A percentile compares a stretch with the other conserved stretches of the same genome.
Evolutionary conservation across 2,888 invertebrate species (phyloP).

Genomic region (Drosophila buzzatii): DNA sequence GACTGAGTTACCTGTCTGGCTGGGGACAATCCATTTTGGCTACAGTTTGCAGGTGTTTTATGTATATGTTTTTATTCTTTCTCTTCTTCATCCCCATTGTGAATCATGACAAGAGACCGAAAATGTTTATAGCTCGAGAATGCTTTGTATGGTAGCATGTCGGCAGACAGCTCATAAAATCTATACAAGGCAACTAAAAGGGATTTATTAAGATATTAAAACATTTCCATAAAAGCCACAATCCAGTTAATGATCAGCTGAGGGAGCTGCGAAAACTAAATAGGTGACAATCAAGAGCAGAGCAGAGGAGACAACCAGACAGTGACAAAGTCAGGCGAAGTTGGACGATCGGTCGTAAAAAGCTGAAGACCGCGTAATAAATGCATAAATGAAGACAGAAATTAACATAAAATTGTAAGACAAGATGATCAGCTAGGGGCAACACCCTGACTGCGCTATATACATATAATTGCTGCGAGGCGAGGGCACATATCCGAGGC

Average conservation of each 20-base stretch:
- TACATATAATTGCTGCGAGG: slow-evolving; percentile 53
- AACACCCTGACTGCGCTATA: slow-evolving; percentile 41
- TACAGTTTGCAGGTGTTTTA: slow-evolving; percentile 40
- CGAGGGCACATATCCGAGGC: slow-evolving; percentile 8
- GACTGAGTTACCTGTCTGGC: background rate
- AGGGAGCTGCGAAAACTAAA: slow-evolving; percentile 64
- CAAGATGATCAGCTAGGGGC: slow-evolving; percentile 57
- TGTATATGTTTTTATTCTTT: background rate
- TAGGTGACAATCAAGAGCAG: slow-evolving; percentile 69
- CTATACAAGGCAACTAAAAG: slow-evolving; percentile 48
- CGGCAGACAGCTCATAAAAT: slow-evolving; percentile 56
- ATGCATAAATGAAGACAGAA: slow-evolving; percentile 63
- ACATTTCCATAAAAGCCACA: slow-evolving; percentile 48
- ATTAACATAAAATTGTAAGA: slow-evolving; percentile 74
- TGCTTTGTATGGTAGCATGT: slow-evolving; percentile 50
- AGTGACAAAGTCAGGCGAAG: background rate
- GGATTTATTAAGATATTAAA: slow-evolving; percentile 71
- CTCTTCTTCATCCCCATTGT: slow-evolving; percentile 7
- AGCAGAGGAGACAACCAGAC: slow-evolving; percentile 1
- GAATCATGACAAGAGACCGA: slow-evolving; percentile 37
- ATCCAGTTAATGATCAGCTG: slow-evolving; percentile 14
- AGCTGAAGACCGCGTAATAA: slow-evolving; percentile 68
- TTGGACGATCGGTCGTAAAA: slow-evolving; percentile 63
- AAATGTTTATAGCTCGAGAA: slow-evolving; percentile 18
- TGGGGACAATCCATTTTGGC: slow-evolving; percentile 4